Conservation (phyloP, 2,797 vertebrate genomes). For the Denticeps clupeoides region DNA sequence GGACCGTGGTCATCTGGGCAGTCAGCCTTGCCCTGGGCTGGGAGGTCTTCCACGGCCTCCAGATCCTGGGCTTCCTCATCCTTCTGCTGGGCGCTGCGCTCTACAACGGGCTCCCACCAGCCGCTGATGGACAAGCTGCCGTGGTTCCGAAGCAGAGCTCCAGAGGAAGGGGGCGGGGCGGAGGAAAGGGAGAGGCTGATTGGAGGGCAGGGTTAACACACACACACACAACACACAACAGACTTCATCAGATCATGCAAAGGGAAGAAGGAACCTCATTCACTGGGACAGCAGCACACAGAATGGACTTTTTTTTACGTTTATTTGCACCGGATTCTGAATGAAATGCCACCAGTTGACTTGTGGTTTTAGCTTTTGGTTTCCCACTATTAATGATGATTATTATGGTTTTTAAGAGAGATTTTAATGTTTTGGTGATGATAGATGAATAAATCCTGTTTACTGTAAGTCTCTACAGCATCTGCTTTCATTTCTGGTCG, state of each 20-base stretch:
- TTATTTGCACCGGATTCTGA: no score
- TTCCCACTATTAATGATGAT: no score
- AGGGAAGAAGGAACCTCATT: no score
- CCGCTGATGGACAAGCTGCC: conserved; percentile 60
- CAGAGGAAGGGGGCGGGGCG: conserved; percentile 20
- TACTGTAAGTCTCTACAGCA: no score
- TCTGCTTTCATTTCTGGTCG: no score
- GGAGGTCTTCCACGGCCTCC: conserved; percentile 76
- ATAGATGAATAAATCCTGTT: no score
- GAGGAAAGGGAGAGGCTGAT: conserved; percentile 54
- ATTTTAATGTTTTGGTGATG: no score
- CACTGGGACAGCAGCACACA: no score
- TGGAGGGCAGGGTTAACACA: conserved; percentile 24
- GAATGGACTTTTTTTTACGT: no score
- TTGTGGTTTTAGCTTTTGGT: no score
- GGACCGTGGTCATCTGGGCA: conserved; percentile 80
- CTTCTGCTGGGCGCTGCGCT: conserved; percentile 69
- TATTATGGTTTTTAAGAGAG: no score
- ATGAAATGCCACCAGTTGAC: no score
- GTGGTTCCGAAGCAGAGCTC: conserved; percentile 16
- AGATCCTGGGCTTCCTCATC: conserved; percentile 79
- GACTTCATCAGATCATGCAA: background rate
- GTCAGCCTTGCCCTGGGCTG: conserved; percentile 77
- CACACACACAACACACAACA: background rate
- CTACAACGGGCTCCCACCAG: conserved; percentile 79